Percentiles rank a stretch among this genome's conserved stretches.
phyloP scores from a whole-genome alignment of 1,140 invertebrate species.

The Amphibalanus amphitrite region DNA sequence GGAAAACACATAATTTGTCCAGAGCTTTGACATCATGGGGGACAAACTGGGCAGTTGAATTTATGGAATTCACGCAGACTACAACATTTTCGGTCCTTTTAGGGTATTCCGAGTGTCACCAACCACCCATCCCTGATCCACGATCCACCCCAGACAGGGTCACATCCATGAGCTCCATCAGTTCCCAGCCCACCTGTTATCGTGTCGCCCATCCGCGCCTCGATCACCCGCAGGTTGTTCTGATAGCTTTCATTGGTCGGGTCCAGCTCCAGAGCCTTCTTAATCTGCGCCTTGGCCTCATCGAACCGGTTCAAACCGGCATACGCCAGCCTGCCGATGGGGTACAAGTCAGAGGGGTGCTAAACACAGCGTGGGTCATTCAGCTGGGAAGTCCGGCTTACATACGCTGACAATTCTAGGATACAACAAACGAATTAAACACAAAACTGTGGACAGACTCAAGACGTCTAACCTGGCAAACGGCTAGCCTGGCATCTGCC shows the following conservation, averaged over 20 bases:
- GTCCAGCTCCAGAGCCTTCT: conserved; percentile 73
- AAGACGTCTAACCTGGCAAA: too few species aligned
- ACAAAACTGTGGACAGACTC: not conserved
- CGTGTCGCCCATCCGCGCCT: not conserved
- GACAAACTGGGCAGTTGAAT: too few species aligned
- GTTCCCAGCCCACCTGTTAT: not conserved
- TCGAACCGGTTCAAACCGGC: conserved; percentile 60
- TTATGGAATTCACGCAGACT: too few species aligned
- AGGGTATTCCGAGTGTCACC: too few species aligned
- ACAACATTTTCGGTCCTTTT: too few species aligned
- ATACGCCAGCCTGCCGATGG: conserved; percentile 52
- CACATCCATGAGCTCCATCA: too few species aligned
- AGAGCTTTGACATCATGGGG: too few species aligned
- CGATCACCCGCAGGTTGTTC: conserved; percentile 39
- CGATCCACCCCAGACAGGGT: too few species aligned
- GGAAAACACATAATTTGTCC: too few species aligned
- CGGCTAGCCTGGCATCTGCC: too few species aligned
- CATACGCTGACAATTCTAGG: too few species aligned
- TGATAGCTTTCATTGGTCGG: conserved; percentile 81
- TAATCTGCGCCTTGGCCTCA: conserved; percentile 68
- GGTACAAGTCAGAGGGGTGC: conserved; percentile 2
- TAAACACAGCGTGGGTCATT: not conserved
- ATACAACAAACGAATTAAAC: not conserved
- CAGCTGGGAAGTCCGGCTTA: not conserved
- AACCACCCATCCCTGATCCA: too few species aligned